phyloP scores from a whole-genome alignment of 2,888 invertebrate species.

The Pammene aurita region DNA sequence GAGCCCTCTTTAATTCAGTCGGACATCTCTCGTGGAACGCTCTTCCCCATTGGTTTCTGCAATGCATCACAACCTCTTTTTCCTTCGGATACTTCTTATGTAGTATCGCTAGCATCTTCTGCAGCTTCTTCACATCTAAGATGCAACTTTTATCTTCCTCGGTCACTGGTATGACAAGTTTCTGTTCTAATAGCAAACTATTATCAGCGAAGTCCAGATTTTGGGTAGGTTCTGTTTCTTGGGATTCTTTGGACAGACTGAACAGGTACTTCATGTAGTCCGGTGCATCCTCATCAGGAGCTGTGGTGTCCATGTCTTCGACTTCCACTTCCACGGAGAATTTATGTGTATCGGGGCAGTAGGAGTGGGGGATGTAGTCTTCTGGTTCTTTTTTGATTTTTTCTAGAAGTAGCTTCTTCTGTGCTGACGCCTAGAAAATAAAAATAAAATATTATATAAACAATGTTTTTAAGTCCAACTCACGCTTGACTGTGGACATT shows the following conservation, averaged over 20 bases:
- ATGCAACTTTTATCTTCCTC: neutral
- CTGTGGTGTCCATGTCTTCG: constrained; percentile 45
- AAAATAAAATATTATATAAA: neutral
- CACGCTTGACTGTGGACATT: too few relatives aligned
- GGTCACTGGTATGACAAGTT: neutral
- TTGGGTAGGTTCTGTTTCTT: neutral
- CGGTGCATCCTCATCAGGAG: constrained; percentile 19
- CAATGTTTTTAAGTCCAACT: neutral
- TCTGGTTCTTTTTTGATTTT: constrained; percentile 23
- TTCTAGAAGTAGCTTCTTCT: constrained; percentile 19
- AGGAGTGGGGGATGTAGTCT: neutral
- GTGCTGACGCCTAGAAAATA: constrained; percentile 6
- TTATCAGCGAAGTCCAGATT: constrained; percentile 4
- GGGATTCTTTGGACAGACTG: constrained; percentile 22
- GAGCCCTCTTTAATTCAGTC: neutral
- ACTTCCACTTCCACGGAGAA: constrained; percentile 51
- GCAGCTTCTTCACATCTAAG: constrained; percentile 13
- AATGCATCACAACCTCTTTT: constrained; percentile 13
- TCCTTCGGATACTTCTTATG: constrained; percentile 19
- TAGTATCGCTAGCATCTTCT: neutral
- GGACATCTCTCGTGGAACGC: constrained; percentile 43
- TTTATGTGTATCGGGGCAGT: constrained; percentile 10
- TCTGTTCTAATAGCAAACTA: constrained; percentile 4
- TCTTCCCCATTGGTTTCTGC: constrained; percentile 45
- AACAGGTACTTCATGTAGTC: constrained; percentile 36